A percentile compares a stretch with the other conserved stretches of the same genome.
phyloP scores from a whole-genome alignment of 2,113 vertebrate genomes.

The Penelope pileata region DNA sequence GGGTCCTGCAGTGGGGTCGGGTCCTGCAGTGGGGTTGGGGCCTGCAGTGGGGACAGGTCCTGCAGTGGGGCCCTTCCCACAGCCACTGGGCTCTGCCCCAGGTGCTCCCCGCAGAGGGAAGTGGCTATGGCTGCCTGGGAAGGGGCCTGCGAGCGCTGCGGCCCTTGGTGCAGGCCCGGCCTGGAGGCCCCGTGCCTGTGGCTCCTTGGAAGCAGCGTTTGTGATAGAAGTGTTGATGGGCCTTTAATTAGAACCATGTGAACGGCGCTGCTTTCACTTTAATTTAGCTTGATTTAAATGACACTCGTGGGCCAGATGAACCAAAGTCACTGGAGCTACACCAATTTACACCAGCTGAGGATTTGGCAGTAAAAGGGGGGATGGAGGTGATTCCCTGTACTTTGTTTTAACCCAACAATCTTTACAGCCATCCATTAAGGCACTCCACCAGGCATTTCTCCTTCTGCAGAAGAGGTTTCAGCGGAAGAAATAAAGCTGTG shows the following conservation, averaged over 20 bases:
- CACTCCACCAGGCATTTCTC: constrained; percentile 67
- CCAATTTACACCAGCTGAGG: constrained; percentile 60
- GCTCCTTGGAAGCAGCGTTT: neutral
- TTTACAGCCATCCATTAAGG: constrained; percentile 67
- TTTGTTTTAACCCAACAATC: constrained; percentile 73
- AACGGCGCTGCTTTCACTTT: constrained; percentile 55
- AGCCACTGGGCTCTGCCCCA: neutral
- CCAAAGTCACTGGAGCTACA: constrained; percentile 48
- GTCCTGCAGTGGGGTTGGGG: no score
- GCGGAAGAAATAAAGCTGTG: constrained; percentile 76
- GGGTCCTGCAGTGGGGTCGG: no score
- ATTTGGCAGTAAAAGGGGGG: constrained; percentile 38
- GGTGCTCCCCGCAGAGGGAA: neutral
- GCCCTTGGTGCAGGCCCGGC: no score
- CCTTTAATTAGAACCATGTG: constrained; percentile 56
- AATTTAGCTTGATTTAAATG: constrained; percentile 78
- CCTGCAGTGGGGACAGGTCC: no score
- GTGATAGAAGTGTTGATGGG: neutral
- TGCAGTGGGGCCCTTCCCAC: no score
- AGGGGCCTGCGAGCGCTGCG: neutral
- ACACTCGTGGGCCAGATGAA: constrained; percentile 60
- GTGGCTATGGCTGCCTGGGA: neutral
- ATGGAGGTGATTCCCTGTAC: constrained; percentile 62
- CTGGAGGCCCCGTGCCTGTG: no score
- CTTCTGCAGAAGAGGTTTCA: constrained; percentile 71